Conservation (phyloP, 2,113 vertebrate species). For the Atractosteus spatula region DNA sequence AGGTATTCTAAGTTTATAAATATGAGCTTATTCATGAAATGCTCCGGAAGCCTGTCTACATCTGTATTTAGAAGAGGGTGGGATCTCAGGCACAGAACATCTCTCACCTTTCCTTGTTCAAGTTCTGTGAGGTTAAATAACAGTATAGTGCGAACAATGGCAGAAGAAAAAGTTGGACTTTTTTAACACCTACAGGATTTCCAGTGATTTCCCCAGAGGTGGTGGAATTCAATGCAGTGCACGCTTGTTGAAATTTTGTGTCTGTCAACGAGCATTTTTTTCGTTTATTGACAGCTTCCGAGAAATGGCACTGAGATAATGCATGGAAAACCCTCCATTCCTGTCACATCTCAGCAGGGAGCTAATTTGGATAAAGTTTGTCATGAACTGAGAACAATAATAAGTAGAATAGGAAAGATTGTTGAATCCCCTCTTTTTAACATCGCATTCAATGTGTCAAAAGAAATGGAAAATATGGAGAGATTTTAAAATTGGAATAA, state of each 20-base stretch:
- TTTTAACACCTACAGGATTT: conserved; percentile 33
- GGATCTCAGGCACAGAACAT: conserved; percentile 16
- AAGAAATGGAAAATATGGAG: no score
- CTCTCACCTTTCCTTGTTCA: conserved; percentile 7
- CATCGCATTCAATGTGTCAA: no score
- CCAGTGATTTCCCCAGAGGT: conserved; percentile 26
- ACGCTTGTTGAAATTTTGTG: conserved; percentile 9
- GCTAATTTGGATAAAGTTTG: no score
- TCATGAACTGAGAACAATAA: not conserved
- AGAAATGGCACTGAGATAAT: conserved; percentile 2
- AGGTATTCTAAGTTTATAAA: no score
- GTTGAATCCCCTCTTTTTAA: no score
- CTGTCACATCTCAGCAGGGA: not conserved
- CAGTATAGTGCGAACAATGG: conserved; percentile 26
- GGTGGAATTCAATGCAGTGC: not conserved
- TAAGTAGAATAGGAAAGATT: no score
- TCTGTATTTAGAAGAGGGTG: conserved; percentile 23
- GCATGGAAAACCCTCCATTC: not conserved
- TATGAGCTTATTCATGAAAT: no score
- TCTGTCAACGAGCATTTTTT: conserved; percentile 5
- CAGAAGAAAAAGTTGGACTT: conserved; percentile 23
- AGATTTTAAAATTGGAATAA: no score
- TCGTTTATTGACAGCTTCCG: not conserved
- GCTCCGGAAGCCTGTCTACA: conserved; percentile 4
- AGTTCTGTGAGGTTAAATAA: conserved; percentile 27